Conservation (phyloP, 2,888 invertebrate genomes). For the Ellobium chinense region DNA sequence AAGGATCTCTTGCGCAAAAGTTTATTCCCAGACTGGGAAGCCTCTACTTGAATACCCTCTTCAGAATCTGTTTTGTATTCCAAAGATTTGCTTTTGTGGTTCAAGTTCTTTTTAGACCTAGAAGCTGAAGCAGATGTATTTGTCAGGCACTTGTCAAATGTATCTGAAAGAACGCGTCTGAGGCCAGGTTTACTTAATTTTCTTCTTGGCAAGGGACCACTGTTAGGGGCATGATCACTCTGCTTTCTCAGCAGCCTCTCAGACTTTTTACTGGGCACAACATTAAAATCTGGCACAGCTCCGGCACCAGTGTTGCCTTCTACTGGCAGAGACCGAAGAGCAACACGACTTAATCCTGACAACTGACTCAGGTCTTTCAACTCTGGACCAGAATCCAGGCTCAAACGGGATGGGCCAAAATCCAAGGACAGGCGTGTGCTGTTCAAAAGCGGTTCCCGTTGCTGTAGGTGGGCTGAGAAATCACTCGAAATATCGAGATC, state of each 20-base stretch:
- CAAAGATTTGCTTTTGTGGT: conserved; percentile 34
- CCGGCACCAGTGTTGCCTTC: neutral
- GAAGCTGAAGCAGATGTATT: neutral
- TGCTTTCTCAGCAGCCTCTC: conserved; percentile 11
- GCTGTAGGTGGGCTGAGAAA: conserved; percentile 37
- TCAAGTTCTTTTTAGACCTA: neutral
- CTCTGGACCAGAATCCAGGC: conserved; percentile 36
- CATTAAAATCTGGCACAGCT: conserved; percentile 8
- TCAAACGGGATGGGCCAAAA: conserved; percentile 30
- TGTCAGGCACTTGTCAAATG: conserved; percentile 40
- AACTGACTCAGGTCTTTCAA: conserved; percentile 43
- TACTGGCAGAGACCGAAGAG: conserved; percentile 1
- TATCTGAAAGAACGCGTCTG: conserved; percentile 42
- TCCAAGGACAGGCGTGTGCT: conserved; percentile 43
- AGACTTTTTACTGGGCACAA: conserved; percentile 28
- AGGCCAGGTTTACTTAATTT: conserved; percentile 39
- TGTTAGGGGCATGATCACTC: conserved; percentile 18
- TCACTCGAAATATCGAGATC: conserved; percentile 41
- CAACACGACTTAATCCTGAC: conserved; percentile 28
- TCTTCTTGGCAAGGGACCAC: conserved; percentile 12
- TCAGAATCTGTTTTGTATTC: neutral
- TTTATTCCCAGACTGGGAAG: neutral
- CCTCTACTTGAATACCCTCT: neutral
- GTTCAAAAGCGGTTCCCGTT: conserved; percentile 19
- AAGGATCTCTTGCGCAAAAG: conserved; percentile 20